phyloP scores from a whole-genome alignment of 2,888 invertebrate genomes.

The Cyclophora albipunctata region DNA sequence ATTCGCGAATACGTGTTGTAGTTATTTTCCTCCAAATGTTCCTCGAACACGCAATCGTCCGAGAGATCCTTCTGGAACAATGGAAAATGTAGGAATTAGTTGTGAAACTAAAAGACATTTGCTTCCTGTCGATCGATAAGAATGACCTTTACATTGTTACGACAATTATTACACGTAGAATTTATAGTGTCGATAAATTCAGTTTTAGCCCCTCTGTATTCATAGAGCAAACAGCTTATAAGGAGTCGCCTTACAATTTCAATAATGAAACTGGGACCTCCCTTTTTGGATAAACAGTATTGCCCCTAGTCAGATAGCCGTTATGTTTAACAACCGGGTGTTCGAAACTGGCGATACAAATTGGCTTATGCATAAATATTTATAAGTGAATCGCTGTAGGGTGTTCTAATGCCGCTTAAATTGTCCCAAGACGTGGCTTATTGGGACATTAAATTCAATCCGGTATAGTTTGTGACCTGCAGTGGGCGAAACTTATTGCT shows the following conservation, averaged over 20 bases:
- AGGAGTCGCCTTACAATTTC: conserved; percentile 36
- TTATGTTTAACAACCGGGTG: conserved; percentile 38
- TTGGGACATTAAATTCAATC: conserved; percentile 55
- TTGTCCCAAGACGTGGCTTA: conserved; percentile 49
- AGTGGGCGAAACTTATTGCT: conserved; percentile 45
- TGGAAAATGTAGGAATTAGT: conserved; percentile 40
- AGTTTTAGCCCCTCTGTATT: conserved; percentile 25
- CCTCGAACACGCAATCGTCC: conserved; percentile 90
- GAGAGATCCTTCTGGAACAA: conserved; percentile 89
- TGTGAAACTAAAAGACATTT: background rate
- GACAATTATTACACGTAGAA: conserved; percentile 20
- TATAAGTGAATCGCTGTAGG: conserved; percentile 50
- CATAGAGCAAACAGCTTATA: conserved; percentile 26
- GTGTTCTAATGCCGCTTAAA: conserved; percentile 54
- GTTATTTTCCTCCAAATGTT: conserved; percentile 88
- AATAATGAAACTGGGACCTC: conserved; percentile 41
- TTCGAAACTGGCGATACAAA: conserved; percentile 26
- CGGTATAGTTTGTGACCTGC: conserved; percentile 38
- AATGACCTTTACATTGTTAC: background rate
- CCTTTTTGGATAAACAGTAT: conserved; percentile 40
- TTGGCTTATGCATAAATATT: conserved; percentile 61
- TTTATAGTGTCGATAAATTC: conserved; percentile 27
- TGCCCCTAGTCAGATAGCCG: conserved; percentile 35
- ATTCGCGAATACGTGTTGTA: conserved; percentile 90
- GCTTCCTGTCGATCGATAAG: no score